Evolutionary conservation across 2,888 invertebrate genomes (phyloP).

Genomic region (Brassicogethes aeneus): DNA sequence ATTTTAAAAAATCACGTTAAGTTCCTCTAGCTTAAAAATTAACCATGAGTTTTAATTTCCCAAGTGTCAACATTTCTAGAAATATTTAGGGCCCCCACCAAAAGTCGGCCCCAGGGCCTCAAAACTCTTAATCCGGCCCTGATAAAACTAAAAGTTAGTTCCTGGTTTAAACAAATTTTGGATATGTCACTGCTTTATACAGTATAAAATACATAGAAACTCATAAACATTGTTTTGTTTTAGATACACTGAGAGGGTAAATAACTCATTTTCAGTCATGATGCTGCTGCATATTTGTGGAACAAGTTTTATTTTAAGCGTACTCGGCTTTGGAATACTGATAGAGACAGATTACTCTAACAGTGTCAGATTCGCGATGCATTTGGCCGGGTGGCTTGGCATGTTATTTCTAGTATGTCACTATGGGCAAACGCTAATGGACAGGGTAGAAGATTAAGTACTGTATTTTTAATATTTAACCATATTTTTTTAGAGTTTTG

Average conservation of each 20-base stretch:
- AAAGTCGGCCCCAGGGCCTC: too few relatives aligned
- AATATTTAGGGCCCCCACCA: too few relatives aligned
- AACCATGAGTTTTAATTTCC: too few relatives aligned
- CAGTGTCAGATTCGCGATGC: conserved; percentile 24
- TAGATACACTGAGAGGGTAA: conserved; percentile 13
- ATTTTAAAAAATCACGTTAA: too few relatives aligned
- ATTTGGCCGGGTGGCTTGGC: conserved; percentile 27
- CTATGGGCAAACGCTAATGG: conserved; percentile 27
- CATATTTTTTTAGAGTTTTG: conserved; percentile 17
- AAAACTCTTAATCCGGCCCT: too few relatives aligned
- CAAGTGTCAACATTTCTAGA: too few relatives aligned
- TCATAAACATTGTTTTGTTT: too few relatives aligned
- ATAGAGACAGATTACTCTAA: conserved; percentile 21
- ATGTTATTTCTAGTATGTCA: conserved; percentile 27
- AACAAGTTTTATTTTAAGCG: conserved; percentile 27
- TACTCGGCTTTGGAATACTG: conserved; percentile 27
- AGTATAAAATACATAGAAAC: too few relatives aligned
- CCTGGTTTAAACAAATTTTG: too few relatives aligned
- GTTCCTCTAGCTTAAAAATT: too few relatives aligned
- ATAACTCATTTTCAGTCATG: conserved; percentile 24
- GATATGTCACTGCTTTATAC: too few relatives aligned
- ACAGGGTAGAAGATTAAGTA: conserved; percentile 18
- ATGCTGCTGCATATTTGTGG: conserved; percentile 27
- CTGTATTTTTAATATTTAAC: background rate
- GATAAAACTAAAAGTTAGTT: too few relatives aligned